A percentile compares a stretch with the other conserved stretches of the same genome.
Evolutionary conservation across 53 echinoderm and acorn worm species (phyloP).

Genomic region (Mesocentrotus franciscanus): DNA sequence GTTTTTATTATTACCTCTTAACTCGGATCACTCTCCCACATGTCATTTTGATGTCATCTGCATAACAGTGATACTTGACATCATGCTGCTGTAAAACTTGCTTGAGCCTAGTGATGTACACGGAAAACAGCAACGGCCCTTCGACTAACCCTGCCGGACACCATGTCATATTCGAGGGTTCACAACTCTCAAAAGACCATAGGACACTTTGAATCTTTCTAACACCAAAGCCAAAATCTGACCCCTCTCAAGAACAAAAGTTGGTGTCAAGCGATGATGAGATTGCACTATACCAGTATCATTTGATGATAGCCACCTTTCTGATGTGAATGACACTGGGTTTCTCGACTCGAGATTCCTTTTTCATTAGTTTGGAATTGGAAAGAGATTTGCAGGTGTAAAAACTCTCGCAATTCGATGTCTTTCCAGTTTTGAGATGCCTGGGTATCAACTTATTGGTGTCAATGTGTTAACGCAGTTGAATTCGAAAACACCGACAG

Average conservation of each 20-base stretch:
- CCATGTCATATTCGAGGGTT: not conserved
- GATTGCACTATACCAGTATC: not conserved
- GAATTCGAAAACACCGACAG: not conserved
- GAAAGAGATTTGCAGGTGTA: not conserved
- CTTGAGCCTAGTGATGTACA: no score
- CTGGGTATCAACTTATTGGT: not conserved
- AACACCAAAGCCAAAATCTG: not conserved
- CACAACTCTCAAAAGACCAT: not conserved
- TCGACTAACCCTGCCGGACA: no score
- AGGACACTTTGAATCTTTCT: not conserved
- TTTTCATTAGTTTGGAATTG: not conserved
- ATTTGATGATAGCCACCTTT: no score
- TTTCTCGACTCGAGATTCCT: not conserved
- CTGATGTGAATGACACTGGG: not conserved
- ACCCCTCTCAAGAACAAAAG: not conserved
- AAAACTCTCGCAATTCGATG: not conserved
- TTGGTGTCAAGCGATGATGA: not conserved
- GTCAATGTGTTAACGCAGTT: not conserved
- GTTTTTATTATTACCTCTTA: no score
- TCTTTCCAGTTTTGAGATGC: not conserved
- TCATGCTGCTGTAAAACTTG: no score
- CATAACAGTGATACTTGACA: no score
- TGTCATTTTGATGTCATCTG: no score
- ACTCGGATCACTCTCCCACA: no score
- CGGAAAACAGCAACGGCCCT: no score